Conservation (phyloP, 1,140 invertebrate genomes). For the Formica selysi region DNA sequence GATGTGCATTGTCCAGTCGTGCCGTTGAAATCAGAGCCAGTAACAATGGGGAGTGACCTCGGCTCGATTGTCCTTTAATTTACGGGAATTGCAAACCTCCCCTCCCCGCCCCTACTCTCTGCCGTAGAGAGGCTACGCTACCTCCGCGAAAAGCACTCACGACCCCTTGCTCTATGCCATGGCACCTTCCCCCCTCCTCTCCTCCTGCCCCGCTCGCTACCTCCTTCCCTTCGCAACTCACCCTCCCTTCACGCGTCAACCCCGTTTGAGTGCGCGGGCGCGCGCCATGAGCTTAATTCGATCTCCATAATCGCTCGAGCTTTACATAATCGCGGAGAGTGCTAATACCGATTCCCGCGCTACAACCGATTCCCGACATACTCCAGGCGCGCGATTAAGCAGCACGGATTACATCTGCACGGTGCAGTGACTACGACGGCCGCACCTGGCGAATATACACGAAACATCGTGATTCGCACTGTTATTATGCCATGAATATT, state of each 20-base stretch:
- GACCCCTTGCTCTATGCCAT: constrained; percentile 61
- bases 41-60: constrained; percentile 82
- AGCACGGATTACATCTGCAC: constrained; percentile 73
- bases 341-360: constrained; percentile 74
- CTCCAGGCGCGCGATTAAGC: constrained; percentile 71
- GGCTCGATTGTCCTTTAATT: constrained; percentile 84
- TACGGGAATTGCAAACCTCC: constrained; percentile 80
- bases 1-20: constrained; percentile 79
- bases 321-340: constrained; percentile 79
- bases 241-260: constrained; percentile 67
- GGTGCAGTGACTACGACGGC: neutral
- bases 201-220: neutral
- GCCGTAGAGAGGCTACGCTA: constrained; percentile 31
- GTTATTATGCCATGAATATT: constrained; percentile 50
- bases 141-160: constrained; percentile 62
- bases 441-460: constrained; percentile 42
- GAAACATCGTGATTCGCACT: constrained; percentile 28
- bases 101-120: constrained; percentile 63
- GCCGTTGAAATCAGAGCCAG: constrained; percentile 77
- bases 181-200: neutral
- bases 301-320: constrained; percentile 81
- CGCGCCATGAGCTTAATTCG: constrained; percentile 80
- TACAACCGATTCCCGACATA: constrained; percentile 72
- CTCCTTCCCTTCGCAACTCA: neutral
- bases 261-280: constrained; percentile 66